phyloP scores from a whole-genome alignment of 2,113 vertebrate species.

The Regulus satrapa region DNA sequence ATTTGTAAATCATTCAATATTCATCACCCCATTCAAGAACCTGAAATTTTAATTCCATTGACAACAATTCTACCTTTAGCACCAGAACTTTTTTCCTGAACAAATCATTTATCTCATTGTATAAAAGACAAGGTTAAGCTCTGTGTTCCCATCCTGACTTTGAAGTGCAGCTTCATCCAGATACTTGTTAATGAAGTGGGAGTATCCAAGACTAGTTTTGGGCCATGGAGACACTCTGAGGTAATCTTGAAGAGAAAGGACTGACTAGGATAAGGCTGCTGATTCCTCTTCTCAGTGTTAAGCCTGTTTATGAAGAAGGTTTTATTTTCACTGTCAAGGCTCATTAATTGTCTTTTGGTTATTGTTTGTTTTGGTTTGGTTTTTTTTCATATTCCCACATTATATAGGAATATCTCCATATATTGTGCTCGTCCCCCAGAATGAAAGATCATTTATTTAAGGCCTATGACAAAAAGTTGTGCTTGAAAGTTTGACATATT shows the following conservation, averaged over 20 bases:
- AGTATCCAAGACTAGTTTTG: background rate
- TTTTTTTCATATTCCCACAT: background rate
- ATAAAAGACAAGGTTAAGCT: background rate
- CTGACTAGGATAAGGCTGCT: background rate
- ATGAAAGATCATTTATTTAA: background rate
- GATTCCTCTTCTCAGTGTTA: background rate
- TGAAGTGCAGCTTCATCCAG: background rate
- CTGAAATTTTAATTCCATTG: background rate
- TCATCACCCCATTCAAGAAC: background rate
- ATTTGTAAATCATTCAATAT: background rate
- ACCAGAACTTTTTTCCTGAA: rapidly evolving
- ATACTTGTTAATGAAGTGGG: background rate
- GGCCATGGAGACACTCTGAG: background rate
- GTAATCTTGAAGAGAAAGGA: background rate
- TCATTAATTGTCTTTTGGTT: no score
- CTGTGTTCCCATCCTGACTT: background rate
- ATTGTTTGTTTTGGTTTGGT: no score
- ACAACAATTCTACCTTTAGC: background rate
- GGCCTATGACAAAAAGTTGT: background rate
- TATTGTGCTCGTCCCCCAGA: rapidly evolving
- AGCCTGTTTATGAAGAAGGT: background rate
- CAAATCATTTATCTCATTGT: background rate
- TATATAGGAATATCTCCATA: background rate
- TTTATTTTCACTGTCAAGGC: background rate
- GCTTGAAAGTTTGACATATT: background rate